phyloP scores from a whole-genome alignment of 2,888 invertebrate species.

The Lutraria lutraria region DNA sequence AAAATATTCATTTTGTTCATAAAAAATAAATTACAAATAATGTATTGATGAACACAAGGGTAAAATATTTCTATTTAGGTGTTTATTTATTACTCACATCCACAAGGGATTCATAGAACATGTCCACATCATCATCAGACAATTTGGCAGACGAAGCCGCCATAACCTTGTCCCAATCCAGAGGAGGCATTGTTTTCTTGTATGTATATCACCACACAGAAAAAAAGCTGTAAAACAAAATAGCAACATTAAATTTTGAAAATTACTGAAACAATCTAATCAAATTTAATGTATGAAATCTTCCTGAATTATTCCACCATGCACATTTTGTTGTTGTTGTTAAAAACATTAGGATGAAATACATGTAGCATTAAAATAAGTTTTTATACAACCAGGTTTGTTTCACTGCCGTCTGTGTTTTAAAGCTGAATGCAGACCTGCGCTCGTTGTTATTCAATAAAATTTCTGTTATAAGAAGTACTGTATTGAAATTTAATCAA shows the following conservation, averaged over 20 bases:
- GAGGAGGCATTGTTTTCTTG: conserved; percentile 79
- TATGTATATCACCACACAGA: conserved; percentile 6
- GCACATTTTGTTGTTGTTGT: neutral
- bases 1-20: too few relatives aligned
- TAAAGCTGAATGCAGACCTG: too few relatives aligned
- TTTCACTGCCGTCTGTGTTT: too few relatives aligned
- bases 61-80: neutral
- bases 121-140: conserved; percentile 83
- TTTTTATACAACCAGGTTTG: too few relatives aligned
- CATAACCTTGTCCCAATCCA: conserved; percentile 85
- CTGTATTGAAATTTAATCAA: too few relatives aligned
- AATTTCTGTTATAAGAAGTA: too few relatives aligned
- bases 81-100: conserved; percentile 74
- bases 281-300: neutral
- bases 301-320: neutral
- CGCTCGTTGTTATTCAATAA: too few relatives aligned
- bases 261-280: neutral
- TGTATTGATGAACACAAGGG: too few relatives aligned
- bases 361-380: too few relatives aligned
- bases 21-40: neutral
- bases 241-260: neutral
- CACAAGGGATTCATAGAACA: conserved; percentile 80
- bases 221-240: conserved; percentile 15
- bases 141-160: conserved; percentile 78
- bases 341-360: neutral